phyloP scores from a whole-genome alignment of 1,140 invertebrate species.

The Tigriopus japonicus region DNA sequence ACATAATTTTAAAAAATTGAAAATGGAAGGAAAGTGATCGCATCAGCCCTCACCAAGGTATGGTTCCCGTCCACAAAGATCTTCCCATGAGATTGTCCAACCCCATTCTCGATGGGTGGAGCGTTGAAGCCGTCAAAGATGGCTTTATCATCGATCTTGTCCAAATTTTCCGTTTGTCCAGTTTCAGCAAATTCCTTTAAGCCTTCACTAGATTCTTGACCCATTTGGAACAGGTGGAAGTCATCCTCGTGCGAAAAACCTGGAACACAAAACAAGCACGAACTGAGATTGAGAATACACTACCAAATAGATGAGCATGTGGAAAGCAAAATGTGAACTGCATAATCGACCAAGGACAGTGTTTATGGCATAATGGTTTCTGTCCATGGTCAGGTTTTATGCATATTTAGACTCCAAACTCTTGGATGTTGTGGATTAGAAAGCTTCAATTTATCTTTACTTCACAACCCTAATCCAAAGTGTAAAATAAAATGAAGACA shows the following conservation, averaged over 20 bases:
- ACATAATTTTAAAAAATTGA: too few species aligned
- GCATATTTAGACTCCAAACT: too few species aligned
- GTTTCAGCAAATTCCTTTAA: constrained; percentile 64
- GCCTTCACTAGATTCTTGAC: constrained; percentile 45
- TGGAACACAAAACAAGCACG: constrained; percentile 25
- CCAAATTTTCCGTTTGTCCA: constrained; percentile 47
- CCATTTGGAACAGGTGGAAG: constrained; percentile 57
- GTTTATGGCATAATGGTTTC: too few species aligned
- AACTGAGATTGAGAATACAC: too few species aligned
- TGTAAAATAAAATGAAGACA: too few species aligned
- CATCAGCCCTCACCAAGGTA: constrained; percentile 31
- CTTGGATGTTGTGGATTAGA: too few species aligned
- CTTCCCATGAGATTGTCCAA: constrained; percentile 53
- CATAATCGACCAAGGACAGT: too few species aligned
- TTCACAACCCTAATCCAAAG: too few species aligned
- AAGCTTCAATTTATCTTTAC: too few species aligned
- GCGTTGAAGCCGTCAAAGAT: constrained; percentile 51
- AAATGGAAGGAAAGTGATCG: background rate
- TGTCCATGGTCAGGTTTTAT: too few species aligned
- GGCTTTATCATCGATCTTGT: constrained; percentile 26
- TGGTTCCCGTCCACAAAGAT: constrained; percentile 81
- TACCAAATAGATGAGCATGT: too few species aligned
- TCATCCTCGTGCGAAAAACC: constrained; percentile 63
- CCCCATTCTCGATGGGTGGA: constrained; percentile 48
- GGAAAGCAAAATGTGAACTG: too few species aligned